A percentile compares a stretch with the other conserved stretches of the same genome.
Evolutionary conservation across 2,113 vertebrate genomes (phyloP).

Genomic region (Lepus americanus): DNA sequence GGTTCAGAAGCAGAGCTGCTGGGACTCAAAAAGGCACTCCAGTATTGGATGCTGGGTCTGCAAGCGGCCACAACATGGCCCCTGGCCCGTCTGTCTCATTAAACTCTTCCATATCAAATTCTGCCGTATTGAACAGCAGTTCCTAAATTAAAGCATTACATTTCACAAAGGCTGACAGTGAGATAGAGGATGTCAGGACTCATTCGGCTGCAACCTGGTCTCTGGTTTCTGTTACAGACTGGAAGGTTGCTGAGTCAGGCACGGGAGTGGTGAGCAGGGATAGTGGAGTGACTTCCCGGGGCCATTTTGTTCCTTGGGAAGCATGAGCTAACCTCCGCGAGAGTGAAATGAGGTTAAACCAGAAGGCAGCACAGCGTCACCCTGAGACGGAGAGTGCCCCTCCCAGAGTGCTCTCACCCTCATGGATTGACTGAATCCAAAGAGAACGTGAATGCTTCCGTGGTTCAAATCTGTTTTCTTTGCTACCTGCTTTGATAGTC

Average conservation of each 20-base stretch:
- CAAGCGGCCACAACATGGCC: too few species aligned
- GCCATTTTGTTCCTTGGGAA: neutral
- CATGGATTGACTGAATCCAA: too few species aligned
- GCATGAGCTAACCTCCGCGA: neutral
- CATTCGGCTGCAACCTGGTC: neutral
- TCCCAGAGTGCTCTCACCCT: neutral
- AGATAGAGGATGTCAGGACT: neutral
- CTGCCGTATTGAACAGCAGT: neutral
- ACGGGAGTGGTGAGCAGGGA: neutral
- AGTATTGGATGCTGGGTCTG: too few species aligned
- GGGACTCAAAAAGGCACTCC: too few species aligned
- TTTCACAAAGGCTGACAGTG: neutral
- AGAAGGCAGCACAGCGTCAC: neutral
- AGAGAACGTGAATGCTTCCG: neutral
- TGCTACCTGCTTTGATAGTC: neutral
- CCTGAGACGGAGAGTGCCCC: neutral
- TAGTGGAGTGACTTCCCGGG: neutral
- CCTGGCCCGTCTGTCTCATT: too few species aligned
- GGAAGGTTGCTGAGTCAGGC: neutral
- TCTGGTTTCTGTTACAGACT: neutral
- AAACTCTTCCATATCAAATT: neutral
- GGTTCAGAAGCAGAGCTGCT: too few species aligned
- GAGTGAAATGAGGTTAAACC: neutral
- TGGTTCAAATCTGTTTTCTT: neutral
- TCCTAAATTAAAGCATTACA: neutral